A percentile compares a stretch with the other conserved stretches of the same genome.
Evolutionary conservation across 53 echinoderm and acorn worm species (phyloP).

Genomic region (Antedon mediterranea): DNA sequence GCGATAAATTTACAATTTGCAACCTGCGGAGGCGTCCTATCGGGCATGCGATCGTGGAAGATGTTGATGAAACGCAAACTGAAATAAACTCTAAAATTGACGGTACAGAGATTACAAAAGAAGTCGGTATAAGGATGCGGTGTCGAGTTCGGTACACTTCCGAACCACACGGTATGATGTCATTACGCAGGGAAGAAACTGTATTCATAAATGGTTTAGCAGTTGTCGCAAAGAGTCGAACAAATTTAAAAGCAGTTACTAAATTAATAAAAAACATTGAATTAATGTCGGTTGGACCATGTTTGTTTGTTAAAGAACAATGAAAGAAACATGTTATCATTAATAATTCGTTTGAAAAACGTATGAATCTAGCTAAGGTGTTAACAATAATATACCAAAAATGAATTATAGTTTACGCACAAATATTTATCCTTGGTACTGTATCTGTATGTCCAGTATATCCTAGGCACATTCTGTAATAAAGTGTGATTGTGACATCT

Average conservation of each 20-base stretch:
- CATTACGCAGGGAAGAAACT: slow-evolving; percentile 38
- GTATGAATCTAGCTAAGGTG: too few species aligned
- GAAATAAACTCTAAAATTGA: slow-evolving; percentile 20
- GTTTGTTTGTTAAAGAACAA: not conserved
- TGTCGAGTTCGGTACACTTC: slow-evolving; percentile 35
- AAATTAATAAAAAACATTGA: slow-evolving; percentile 43
- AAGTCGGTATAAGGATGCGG: slow-evolving; percentile 37
- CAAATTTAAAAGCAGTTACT: slow-evolving; percentile 24
- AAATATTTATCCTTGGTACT: too few species aligned
- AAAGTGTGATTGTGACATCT: too few species aligned
- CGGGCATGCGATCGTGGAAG: slow-evolving; percentile 35
- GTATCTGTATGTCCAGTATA: too few species aligned
- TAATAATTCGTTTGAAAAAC: too few species aligned
- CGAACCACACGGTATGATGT: slow-evolving; percentile 57
- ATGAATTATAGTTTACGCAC: too few species aligned
- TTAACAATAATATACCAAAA: too few species aligned
- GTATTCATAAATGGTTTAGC: slow-evolving; percentile 46
- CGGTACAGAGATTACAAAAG: slow-evolving; percentile 20
- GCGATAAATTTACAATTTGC: slow-evolving; percentile 36
- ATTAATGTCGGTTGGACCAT: slow-evolving; percentile 3
- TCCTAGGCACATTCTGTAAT: too few species aligned
- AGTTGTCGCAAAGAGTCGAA: slow-evolving; percentile 19
- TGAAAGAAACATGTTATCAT: not conserved
- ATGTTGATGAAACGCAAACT: slow-evolving; percentile 26
- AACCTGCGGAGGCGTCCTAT: slow-evolving; percentile 36